Conservation (phyloP, 2,888 invertebrate genomes). For the Epicampocera succincta region DNA sequence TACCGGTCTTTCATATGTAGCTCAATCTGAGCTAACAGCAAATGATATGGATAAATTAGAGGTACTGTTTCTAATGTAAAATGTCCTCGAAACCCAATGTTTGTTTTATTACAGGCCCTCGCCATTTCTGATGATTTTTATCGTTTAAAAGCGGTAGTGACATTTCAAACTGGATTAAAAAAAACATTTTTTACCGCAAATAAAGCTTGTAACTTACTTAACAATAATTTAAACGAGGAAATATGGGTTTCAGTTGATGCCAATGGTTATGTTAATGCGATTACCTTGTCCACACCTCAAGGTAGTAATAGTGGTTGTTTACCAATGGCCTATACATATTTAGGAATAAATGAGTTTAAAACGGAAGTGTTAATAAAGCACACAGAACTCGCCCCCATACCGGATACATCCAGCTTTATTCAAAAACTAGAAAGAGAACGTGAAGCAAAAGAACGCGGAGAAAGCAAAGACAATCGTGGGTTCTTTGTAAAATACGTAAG, state of each 20-base stretch:
- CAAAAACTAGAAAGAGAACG: constrained; percentile 96
- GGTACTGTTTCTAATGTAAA: constrained; percentile 78
- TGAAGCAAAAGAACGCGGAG: constrained; percentile 93
- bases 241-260: constrained; percentile 91
- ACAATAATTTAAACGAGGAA: constrained; percentile 89
- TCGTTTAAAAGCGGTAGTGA: constrained; percentile 86
- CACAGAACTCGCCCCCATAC: constrained; percentile 92
- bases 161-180: constrained; percentile 86
- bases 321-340: constrained; percentile 73
- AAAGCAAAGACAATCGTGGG: constrained; percentile 95
- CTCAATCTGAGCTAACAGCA: constrained; percentile 84
- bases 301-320: constrained; percentile 62
- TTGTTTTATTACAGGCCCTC: constrained; percentile 82
- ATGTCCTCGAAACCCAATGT: not conserved
- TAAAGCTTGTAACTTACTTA: constrained; percentile 90
- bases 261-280: constrained; percentile 89
- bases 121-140: constrained; percentile 88
- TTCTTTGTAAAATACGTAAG: constrained; percentile 99
- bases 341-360: constrained; percentile 84
- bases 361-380: constrained; percentile 91
- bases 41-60: constrained; percentile 84
- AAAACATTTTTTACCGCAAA: constrained; percentile 89
- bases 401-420: constrained; percentile 97
- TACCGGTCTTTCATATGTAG: constrained; percentile 85
- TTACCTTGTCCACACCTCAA: constrained; percentile 84